A percentile compares a stretch with the other conserved stretches of the same genome.
Evolutionary conservation across 2,797 vertebrate genomes (phyloP).

Genomic region (Morelia viridis): DNA sequence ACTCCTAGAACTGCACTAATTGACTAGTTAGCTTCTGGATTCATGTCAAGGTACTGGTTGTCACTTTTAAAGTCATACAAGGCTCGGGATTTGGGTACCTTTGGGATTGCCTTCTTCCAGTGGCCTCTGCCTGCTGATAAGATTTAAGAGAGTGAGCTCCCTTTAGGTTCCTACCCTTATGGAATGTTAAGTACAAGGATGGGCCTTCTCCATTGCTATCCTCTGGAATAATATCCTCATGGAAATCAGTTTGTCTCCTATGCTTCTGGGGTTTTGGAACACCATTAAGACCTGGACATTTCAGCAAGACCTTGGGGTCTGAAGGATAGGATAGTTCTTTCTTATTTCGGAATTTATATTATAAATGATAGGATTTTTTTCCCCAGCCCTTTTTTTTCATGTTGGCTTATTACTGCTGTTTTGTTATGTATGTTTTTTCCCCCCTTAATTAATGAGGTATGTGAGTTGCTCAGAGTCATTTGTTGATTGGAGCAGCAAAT

Average conservation of each 20-base stretch:
- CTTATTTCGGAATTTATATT: too few relatives aligned
- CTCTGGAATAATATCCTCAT: neutral
- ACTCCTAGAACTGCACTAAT: too few relatives aligned
- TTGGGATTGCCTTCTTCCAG: too few relatives aligned
- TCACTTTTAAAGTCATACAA: too few relatives aligned
- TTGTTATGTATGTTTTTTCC: neutral
- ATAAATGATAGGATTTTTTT: neutral
- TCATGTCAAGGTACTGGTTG: too few relatives aligned
- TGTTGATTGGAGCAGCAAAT: neutral
- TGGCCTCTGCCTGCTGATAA: too few relatives aligned
- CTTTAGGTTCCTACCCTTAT: too few relatives aligned
- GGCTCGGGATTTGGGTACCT: too few relatives aligned
- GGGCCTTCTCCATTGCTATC: neutral
- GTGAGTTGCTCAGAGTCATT: neutral
- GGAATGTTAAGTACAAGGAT: too few relatives aligned
- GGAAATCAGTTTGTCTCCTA: neutral
- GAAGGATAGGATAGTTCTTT: neutral
- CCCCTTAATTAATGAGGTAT: neutral
- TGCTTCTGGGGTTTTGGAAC: neutral
- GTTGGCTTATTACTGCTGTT: neutral
- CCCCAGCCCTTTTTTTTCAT: neutral
- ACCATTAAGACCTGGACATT: neutral
- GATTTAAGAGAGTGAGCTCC: too few relatives aligned
- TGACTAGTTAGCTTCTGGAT: too few relatives aligned
- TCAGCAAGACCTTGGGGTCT: neutral